These are phyloP conservation scores for Noturus placidus DNA, from an alignment of 2,113 vertebrate species.

Conservation along the genomic window DNA sequence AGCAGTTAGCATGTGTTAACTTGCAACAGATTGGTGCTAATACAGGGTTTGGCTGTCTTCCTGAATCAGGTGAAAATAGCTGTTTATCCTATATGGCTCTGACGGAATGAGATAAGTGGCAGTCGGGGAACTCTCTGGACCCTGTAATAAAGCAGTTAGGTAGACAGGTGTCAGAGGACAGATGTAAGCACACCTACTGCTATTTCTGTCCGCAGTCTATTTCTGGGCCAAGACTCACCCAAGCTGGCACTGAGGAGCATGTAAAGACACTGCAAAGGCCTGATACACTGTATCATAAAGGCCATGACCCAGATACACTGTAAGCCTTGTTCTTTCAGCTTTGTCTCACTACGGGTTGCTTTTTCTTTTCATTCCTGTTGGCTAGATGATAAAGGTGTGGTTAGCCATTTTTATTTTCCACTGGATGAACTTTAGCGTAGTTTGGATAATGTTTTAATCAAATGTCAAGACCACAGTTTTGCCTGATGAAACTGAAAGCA, in stretches of 20 bases:
- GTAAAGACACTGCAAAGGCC: constrained; percentile 23
- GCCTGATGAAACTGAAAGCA: neutral
- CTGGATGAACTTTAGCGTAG: neutral
- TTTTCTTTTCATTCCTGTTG: neutral
- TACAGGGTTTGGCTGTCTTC: constrained; percentile 22
- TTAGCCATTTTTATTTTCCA: neutral
- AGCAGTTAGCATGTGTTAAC: constrained; percentile 36
- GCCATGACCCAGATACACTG: constrained; percentile 23
- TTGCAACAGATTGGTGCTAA: constrained; percentile 30
- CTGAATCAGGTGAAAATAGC: constrained; percentile 37
- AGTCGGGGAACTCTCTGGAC: constrained; percentile 15
- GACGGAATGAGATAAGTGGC: constrained; percentile 44
- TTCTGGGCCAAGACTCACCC: constrained; percentile 21
- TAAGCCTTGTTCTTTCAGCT: constrained; percentile 8
- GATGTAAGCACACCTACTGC: constrained; percentile 44
- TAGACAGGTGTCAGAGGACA: constrained; percentile 48
- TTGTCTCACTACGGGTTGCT: neutral
- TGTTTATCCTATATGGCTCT: constrained; percentile 37
- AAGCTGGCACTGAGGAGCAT: constrained; percentile 22
- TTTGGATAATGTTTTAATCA: neutral
- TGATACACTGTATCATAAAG: no score
- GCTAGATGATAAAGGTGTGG: neutral
- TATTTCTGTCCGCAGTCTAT: constrained; percentile 34
- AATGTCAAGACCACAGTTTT: neutral
- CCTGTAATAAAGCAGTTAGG: constrained; percentile 44